phyloP scores from a whole-genome alignment of 2,888 invertebrate species.

The Zeuzera pyrina region DNA sequence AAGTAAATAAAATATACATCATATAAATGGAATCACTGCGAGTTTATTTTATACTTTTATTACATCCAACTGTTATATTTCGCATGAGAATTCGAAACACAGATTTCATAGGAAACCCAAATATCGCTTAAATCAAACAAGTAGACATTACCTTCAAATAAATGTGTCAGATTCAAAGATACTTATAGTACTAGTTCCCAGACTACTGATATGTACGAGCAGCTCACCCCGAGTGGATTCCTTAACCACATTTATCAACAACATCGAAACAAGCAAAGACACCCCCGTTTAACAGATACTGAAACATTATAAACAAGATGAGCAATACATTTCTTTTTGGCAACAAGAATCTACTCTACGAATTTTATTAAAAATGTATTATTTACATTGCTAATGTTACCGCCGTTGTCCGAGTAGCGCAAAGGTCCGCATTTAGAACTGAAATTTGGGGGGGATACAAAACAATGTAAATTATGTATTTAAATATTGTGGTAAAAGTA shows the following conservation, averaged over 20 bases:
- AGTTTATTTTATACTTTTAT: constrained; percentile 70
- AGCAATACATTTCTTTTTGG: too few species aligned
- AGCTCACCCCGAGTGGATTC: constrained; percentile 57
- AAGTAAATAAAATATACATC: constrained; percentile 45
- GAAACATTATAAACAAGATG: too few species aligned
- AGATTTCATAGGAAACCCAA: constrained; percentile 43
- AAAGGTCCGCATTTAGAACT: too few species aligned
- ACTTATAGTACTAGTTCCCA: constrained; percentile 68
- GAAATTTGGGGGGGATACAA: too few species aligned
- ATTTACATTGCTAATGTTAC: too few species aligned
- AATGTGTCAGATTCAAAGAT: constrained; percentile 62
- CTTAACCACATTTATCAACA: constrained; percentile 68
- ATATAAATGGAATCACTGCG: constrained; percentile 71
- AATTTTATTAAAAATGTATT: too few species aligned
- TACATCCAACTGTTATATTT: constrained; percentile 64
- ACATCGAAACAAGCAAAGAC: constrained; percentile 70
- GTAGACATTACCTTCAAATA: constrained; percentile 24
- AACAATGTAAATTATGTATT: too few species aligned
- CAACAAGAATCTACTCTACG: too few species aligned
- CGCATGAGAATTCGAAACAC: constrained; percentile 50
- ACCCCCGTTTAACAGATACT: constrained; percentile 16
- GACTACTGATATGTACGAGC: constrained; percentile 64
- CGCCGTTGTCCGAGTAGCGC: too few species aligned
- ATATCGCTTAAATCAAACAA: constrained; percentile 14
- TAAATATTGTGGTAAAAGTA: too few species aligned